Evolutionary conservation across 2,888 invertebrate genomes (phyloP), one percentile per base, ranked within the genome.

Genomic region (Saturnia pavonia): DNA sequence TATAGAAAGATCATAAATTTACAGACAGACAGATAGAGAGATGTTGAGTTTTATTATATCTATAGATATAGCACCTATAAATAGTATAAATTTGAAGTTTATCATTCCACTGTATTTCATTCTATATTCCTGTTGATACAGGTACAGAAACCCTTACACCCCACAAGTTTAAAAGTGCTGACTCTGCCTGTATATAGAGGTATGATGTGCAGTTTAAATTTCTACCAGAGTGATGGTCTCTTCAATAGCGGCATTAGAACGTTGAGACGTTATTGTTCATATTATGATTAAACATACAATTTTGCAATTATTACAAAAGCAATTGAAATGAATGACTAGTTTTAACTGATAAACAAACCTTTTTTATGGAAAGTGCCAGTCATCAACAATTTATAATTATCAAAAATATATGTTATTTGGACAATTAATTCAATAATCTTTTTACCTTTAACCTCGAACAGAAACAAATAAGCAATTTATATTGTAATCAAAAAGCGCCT

Each of bases 401-500:
- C n/a, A n/a, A n/a, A n/a, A 34, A 34, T 34, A 34, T 34, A 34
- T 34, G 6, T 34, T 34, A 34, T 34, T 43, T 14, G 14, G 14
- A 3, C 54, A 22, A 22, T 54, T 11, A n/a, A n/a, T 9, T 22
- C 19, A 54, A 22, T 0, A 54, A 22, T n/a, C 54, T 11, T 54
- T 19, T n/a, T 48, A 7, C 19, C 16, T 48, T 48, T 48, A 25
- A 57, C 16, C 27, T 63, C 27, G 34, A 1, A 68, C 34, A 34
- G 19, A 16, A 63, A 25, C 11, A 22, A 25, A 45, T 4, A 4
- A 7, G 43, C n/a, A 25, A 11, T 48, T 63, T 45, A 25, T 0
- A 9, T 42, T 19, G 12, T 19, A 51, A 16, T n/a, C 9, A 19
- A 42, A 70, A 71, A 75, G 73, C 78, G 72, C 80, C 80, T 79